Conservation (phyloP, 2,888 invertebrate species). For the Acheta domesticus region DNA sequence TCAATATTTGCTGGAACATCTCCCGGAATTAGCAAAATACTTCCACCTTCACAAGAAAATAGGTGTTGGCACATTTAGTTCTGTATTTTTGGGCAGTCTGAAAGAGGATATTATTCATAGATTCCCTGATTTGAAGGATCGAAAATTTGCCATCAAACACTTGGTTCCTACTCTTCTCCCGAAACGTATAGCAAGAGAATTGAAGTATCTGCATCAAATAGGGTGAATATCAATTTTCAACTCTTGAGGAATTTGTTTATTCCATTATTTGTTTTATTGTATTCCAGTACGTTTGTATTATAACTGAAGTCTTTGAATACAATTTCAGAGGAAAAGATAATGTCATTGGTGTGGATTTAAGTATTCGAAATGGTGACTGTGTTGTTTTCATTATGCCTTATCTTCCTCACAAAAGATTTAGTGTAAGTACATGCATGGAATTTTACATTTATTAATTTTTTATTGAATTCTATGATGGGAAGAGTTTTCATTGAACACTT, state of each 20-base stretch:
- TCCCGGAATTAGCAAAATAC: conserved; percentile 61
- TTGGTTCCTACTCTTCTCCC: conserved; percentile 84
- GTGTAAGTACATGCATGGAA: conserved; percentile 54
- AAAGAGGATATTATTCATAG: conserved; percentile 43
- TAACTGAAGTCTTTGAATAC: background rate
- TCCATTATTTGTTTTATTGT: background rate
- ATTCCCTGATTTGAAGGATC: background rate
- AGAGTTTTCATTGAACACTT: background rate
- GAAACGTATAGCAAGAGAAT: conserved; percentile 72
- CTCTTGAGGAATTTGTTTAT: background rate
- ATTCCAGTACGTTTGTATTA: background rate
- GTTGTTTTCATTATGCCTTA: conserved; percentile 88
- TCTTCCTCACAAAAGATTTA: conserved; percentile 75
- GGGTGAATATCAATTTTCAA: conserved; percentile 54
- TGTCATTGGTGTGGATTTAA: conserved; percentile 76
- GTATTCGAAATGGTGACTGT: conserved; percentile 71
- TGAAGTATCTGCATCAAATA: conserved; percentile 72
- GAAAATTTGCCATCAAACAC: conserved; percentile 76
- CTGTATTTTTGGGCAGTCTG: conserved; percentile 74
- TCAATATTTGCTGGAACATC: conserved; percentile 49
- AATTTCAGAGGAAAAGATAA: conserved; percentile 68
- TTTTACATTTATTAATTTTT: conserved; percentile 24
- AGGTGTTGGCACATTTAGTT: conserved; percentile 84
- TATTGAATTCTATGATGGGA: background rate
- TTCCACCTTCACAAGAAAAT: conserved; percentile 68